Percentiles rank a stretch among this genome's conserved stretches.
Evolutionary conservation across 2,797 vertebrate genomes (phyloP).

Genomic region (Ficedula albicollis): DNA sequence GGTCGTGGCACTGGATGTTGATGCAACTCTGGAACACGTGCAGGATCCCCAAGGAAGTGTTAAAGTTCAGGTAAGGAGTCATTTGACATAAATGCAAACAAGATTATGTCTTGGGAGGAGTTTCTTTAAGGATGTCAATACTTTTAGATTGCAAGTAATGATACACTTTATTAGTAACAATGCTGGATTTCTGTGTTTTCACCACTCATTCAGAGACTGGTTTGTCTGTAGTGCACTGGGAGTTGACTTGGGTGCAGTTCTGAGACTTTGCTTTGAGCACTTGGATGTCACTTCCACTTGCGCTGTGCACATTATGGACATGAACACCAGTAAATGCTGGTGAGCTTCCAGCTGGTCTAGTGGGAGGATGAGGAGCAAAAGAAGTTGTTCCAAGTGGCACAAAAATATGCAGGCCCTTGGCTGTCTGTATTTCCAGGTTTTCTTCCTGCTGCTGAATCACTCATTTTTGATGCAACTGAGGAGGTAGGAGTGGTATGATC

Average conservation of each 20-base stretch:
- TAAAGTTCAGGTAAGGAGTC: slow-evolving; percentile 87
- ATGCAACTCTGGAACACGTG: slow-evolving; percentile 92
- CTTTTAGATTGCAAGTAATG: background rate
- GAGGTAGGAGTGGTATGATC: background rate
- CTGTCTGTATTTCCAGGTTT: background rate
- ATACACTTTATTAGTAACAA: background rate
- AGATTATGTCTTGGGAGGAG: background rate
- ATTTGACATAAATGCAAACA: background rate
- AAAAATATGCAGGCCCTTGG: fast-evolving
- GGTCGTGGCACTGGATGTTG: slow-evolving; percentile 92
- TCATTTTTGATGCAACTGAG: background rate
- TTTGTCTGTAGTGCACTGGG: fast-evolving
- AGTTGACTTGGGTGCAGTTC: background rate
- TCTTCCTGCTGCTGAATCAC: background rate
- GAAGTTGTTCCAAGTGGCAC: background rate
- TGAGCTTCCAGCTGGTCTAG: background rate
- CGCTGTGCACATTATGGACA: fast-evolving
- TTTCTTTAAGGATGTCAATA: background rate
- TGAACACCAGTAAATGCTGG: background rate
- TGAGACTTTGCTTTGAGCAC: background rate
- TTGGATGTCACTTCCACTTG: fast-evolving
- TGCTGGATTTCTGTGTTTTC: background rate
- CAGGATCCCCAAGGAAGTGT: slow-evolving; percentile 90
- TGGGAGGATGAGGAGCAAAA: background rate
- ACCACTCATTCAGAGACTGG: background rate